Conservation (phyloP, 2,797 vertebrate genomes). For the Hylomyscus alleni region DNA sequence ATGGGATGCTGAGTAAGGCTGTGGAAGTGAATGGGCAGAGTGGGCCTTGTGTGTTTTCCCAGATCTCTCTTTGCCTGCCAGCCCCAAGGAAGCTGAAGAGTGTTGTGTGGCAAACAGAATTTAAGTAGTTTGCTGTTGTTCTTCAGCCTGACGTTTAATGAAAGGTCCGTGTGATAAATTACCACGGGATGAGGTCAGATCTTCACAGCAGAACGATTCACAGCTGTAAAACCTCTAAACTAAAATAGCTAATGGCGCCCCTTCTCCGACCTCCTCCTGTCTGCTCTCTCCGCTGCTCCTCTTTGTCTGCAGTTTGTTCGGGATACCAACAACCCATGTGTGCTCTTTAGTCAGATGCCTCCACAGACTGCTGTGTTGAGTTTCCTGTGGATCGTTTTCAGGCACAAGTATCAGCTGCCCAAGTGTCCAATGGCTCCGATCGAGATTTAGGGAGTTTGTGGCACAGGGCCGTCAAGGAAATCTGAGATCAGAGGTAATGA, state of each 20-base stretch:
- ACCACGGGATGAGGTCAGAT: not conserved
- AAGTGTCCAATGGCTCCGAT: not conserved
- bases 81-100: not conserved
- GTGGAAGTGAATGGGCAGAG: not conserved
- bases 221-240: not conserved
- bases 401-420: slow-evolving; percentile 46
- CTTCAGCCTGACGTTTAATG: not conserved
- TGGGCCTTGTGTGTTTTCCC: not conserved
- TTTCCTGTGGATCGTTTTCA: slow-evolving; percentile 64
- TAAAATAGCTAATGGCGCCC: not conserved
- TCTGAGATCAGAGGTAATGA: not conserved
- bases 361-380: slow-evolving; percentile 25
- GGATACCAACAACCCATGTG: not conserved
- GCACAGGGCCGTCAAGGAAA: slow-evolving; percentile 15
- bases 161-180: not conserved
- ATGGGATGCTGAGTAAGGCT: not conserved
- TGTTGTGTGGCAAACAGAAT: not conserved
- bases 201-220: not conserved
- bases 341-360: not conserved
- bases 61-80: not conserved
- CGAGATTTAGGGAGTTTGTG: slow-evolving; percentile 2
- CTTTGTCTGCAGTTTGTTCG: not conserved
- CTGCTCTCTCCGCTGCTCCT: not conserved
- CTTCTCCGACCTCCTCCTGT: not conserved
- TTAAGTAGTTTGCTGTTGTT: not conserved